These are phyloP conservation scores for Listronotus bonariensis DNA, from an alignment of 1,140 invertebrate genomes.

Conservation along the genomic window DNA sequence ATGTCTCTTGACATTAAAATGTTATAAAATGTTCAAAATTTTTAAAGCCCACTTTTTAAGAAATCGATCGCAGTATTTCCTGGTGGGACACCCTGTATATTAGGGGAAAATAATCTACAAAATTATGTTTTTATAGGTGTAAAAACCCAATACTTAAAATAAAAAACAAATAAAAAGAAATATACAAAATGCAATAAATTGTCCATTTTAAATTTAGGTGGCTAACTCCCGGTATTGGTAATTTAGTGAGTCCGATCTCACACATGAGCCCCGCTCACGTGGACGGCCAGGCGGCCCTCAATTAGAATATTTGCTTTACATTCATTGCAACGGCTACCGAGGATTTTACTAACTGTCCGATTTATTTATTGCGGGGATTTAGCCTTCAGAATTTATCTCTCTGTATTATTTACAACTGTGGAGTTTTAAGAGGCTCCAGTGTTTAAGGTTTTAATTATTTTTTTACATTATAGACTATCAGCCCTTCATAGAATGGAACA, in stretches of 20 bases:
- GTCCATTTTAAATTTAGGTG: conserved; percentile 1
- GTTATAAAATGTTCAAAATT: no score
- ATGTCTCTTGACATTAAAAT: no score
- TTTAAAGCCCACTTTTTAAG: no score
- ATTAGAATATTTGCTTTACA: conserved; percentile 44
- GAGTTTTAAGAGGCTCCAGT: conserved; percentile 24
- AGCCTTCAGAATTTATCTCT: conserved; percentile 39
- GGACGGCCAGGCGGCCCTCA: conserved; percentile 22
- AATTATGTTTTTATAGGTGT: no score
- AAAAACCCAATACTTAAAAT: no score
- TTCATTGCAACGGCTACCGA: conserved; percentile 43
- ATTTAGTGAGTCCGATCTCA: conserved; percentile 19
- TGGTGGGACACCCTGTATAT: no score
- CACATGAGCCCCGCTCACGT: conserved; percentile 35
- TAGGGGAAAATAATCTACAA: no score
- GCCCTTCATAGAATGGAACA: no score
- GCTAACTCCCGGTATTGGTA: conserved; percentile 7
- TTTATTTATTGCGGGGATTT: conserved; percentile 49
- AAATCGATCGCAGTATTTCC: no score
- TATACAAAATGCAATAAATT: conserved; percentile 1
- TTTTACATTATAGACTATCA: no score
- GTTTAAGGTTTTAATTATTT: conserved; percentile 25
- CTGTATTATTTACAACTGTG: conserved; percentile 22
- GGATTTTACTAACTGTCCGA: conserved; percentile 50
- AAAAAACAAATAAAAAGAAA: not conserved